Conservation (phyloP, 2,113 vertebrate species). For the Tautogolabrus adspersus region DNA sequence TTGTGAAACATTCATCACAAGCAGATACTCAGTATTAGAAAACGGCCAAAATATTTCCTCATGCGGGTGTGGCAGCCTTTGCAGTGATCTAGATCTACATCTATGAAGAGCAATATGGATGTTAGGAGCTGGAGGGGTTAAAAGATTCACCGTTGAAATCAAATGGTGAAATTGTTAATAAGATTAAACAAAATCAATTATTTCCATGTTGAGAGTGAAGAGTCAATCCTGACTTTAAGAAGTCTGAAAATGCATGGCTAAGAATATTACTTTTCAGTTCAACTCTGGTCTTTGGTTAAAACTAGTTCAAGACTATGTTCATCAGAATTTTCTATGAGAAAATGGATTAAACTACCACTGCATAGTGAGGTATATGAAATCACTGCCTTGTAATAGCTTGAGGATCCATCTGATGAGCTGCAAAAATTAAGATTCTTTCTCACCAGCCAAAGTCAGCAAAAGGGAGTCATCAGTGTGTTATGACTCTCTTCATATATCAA, state of each 20-base stretch:
- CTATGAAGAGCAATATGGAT: not conserved
- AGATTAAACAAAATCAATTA: not conserved
- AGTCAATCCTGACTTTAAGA: too few relatives aligned
- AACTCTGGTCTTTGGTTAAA: not conserved
- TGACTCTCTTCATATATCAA: conserved; percentile 1
- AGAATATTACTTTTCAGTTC: conserved; percentile 22
- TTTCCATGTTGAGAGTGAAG: too few relatives aligned
- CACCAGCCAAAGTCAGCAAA: not conserved
- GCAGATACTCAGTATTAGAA: conserved; percentile 4
- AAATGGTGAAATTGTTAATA: not conserved
- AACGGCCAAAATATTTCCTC: conserved; percentile 49
- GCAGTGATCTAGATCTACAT: conserved; percentile 11
- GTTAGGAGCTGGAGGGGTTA: not conserved
- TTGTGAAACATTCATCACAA: conserved; percentile 15
- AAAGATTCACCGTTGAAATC: not conserved
- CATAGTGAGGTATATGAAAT: not conserved
- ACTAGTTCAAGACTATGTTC: conserved; percentile 2
- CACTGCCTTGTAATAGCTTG: not conserved
- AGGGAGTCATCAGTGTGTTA: conserved; percentile 1
- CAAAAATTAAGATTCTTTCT: not conserved
- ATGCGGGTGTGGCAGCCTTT: conserved; percentile 48
- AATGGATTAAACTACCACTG: not conserved
- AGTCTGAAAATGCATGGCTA: not conserved
- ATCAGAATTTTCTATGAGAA: not conserved
- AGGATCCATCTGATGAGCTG: not conserved